These are phyloP conservation scores for Micrastur ruficollis DNA, from an alignment of 2,797 vertebrate genomes.

Conservation along the genomic window DNA sequence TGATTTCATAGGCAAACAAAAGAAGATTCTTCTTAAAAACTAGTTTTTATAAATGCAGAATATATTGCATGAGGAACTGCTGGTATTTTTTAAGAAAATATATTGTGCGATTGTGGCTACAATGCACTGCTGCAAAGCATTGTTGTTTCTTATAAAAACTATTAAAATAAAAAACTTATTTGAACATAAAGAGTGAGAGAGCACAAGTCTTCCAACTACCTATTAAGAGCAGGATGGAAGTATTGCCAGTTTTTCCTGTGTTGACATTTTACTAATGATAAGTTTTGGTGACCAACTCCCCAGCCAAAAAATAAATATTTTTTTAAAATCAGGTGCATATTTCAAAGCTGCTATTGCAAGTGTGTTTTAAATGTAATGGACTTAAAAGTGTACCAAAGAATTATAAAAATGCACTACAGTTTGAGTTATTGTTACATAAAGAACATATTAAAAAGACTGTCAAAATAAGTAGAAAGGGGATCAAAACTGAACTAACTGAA, in stretches of 20 bases:
- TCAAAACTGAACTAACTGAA: conserved; percentile 78
- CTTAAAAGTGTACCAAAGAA: conserved; percentile 74
- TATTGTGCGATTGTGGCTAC: conserved; percentile 99
- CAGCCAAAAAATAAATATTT: conserved; percentile 77
- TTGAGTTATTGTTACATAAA: conserved; percentile 68
- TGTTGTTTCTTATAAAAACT: conserved; percentile 74
- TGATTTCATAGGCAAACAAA: conserved; percentile 81
- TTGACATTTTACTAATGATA: conserved; percentile 70
- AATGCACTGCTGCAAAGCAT: conserved; percentile 90
- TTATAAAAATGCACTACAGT: conserved; percentile 70
- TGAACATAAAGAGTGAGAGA: conserved; percentile 69
- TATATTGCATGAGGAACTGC: conserved; percentile 94
- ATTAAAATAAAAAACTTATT: conserved; percentile 57
- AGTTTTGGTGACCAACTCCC: conserved; percentile 73
- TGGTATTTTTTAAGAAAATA: conserved; percentile 99
- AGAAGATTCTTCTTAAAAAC: conserved; percentile 85
- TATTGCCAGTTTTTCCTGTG: conserved; percentile 68
- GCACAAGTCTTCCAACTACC: conserved; percentile 67
- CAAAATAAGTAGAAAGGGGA: conserved; percentile 76
- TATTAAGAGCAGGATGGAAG: conserved; percentile 69
- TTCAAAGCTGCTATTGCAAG: conserved; percentile 74
- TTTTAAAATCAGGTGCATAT: conserved; percentile 73
- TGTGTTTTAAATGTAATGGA: conserved; percentile 73
- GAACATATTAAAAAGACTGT: conserved; percentile 73
- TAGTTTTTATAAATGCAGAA: conserved; percentile 91